These are phyloP conservation scores for Rhinolophus ferrumequinum DNA, from an alignment of 2,113 vertebrate species.

Conservation along the genomic window DNA sequence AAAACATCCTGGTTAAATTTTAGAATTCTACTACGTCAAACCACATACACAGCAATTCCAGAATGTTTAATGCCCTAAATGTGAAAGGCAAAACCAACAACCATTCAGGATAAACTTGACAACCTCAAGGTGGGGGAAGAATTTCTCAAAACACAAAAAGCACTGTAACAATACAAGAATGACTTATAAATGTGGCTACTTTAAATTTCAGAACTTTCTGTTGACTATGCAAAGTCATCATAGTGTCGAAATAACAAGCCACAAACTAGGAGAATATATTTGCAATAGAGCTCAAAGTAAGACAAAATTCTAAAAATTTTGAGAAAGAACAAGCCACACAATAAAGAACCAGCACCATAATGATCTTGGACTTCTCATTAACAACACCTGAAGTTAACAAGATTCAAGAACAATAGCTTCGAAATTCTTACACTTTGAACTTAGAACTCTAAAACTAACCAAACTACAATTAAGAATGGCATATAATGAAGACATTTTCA, in stretches of 20 bases:
- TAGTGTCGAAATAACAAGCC: not conserved
- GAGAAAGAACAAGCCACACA: not conserved
- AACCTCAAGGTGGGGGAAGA: not conserved
- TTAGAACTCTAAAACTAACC: not conserved
- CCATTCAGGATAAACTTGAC: not conserved
- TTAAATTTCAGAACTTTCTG: not conserved
- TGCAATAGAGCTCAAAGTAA: not conserved
- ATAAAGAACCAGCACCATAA: not conserved
- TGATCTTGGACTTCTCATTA: not conserved
- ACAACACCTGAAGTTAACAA: not conserved
- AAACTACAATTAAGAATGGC: not conserved
- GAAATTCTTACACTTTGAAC: not conserved
- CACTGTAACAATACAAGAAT: not conserved
- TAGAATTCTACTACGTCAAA: slow-evolving; percentile 1
- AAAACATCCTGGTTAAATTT: not conserved
- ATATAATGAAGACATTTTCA: not conserved
- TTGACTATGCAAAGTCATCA: not conserved
- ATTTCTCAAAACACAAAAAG: not conserved
- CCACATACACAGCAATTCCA: not conserved
- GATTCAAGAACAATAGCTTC: not conserved
- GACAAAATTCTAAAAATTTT: not conserved
- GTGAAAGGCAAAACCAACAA: not conserved
- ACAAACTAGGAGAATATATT: not conserved
- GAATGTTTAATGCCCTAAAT: not conserved
- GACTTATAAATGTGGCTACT: not conserved